Percentiles rank a stretch among this genome's conserved stretches.
phyloP scores from a whole-genome alignment of 2,888 invertebrate genomes.

The Calephelis perditalis region DNA sequence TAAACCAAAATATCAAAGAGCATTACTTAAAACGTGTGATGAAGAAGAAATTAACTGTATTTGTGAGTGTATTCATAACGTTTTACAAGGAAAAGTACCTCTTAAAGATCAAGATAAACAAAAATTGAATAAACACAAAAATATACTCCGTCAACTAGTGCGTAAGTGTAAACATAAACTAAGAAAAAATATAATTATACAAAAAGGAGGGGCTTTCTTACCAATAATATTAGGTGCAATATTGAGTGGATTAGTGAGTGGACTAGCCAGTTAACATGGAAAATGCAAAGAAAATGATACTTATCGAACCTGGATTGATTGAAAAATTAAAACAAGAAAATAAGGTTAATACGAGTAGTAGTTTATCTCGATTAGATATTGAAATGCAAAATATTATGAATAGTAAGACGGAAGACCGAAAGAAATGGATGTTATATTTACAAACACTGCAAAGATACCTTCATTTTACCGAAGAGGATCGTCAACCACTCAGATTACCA shows the following conservation, averaged over 20 bases:
- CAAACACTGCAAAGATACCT: slow-evolving; percentile 33
- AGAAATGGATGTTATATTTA: slow-evolving; percentile 32
- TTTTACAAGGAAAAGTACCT: slow-evolving; percentile 19
- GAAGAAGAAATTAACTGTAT: slow-evolving; percentile 10
- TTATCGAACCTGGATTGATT: not conserved
- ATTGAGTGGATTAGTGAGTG: slow-evolving; percentile 14
- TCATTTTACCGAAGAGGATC: slow-evolving; percentile 27
- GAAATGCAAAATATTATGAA: slow-evolving; percentile 31
- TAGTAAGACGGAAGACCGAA: slow-evolving; percentile 29
- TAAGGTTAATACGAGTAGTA: slow-evolving; percentile 15
- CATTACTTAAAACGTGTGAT: not conserved
- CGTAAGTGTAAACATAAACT: not conserved
- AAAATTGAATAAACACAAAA: slow-evolving; percentile 17
- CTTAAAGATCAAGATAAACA: slow-evolving; percentile 12
- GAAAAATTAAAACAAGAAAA: not conserved
- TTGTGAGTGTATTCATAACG: slow-evolving; percentile 16
- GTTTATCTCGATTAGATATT: slow-evolving; percentile 23
- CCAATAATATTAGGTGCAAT: slow-evolving; percentile 21
- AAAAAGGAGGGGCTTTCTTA: slow-evolving; percentile 21
- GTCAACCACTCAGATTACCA: slow-evolving; percentile 25
- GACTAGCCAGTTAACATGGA: not conserved
- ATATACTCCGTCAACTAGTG: slow-evolving; percentile 16
- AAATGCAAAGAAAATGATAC: not conserved
- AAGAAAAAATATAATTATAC: slow-evolving; percentile 17
- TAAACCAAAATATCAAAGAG: slow-evolving; percentile 4